Evolutionary conservation across 2,888 invertebrate species (phyloP).

Genomic region (Busseola fusca): DNA sequence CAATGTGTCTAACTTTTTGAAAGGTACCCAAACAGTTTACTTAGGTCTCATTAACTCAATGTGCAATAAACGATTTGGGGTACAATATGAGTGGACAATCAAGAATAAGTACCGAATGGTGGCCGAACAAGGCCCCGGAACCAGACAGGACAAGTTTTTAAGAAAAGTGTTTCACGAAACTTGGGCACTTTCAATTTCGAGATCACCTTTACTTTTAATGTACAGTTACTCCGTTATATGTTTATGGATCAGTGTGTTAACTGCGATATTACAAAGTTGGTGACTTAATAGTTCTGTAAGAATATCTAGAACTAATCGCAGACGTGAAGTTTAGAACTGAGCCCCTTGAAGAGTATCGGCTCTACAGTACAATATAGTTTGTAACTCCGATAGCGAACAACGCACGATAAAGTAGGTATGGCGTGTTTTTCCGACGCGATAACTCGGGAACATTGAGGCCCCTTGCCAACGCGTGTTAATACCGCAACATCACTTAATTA

Average conservation of each 20-base stretch:
- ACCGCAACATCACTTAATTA: slow-evolving; percentile 52
- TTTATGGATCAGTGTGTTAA: slow-evolving; percentile 14
- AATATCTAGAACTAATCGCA: slow-evolving; percentile 27
- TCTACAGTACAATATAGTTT: slow-evolving; percentile 67
- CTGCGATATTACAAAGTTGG: slow-evolving; percentile 13
- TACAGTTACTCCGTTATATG: slow-evolving; percentile 46
- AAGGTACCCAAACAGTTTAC: slow-evolving; percentile 24
- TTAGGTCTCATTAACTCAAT: slow-evolving; percentile 36
- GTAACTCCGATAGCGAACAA: slow-evolving; percentile 77
- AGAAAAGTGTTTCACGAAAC: slow-evolving; percentile 71
- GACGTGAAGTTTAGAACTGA: slow-evolving; percentile 38
- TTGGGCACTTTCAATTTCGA: slow-evolving; percentile 73
- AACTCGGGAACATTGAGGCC: slow-evolving; percentile 78
- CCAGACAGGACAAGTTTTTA: slow-evolving; percentile 68
- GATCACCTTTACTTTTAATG: slow-evolving; percentile 60
- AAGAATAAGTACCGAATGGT: slow-evolving; percentile 21
- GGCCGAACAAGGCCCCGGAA: slow-evolving; percentile 56
- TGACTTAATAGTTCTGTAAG: slow-evolving; percentile 34
- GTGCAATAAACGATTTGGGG: slow-evolving; percentile 19
- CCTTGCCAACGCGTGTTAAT: slow-evolving; percentile 60
- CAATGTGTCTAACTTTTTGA: slow-evolving; percentile 25
- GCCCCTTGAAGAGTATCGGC: slow-evolving; percentile 52
- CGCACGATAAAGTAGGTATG: slow-evolving; percentile 82
- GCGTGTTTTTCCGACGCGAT: slow-evolving; percentile 85
- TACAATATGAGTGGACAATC: slow-evolving; percentile 16